A percentile compares a stretch with the other conserved stretches of the same genome.
These are phyloP conservation scores for Conus canariensis DNA, from an alignment of 2,888 invertebrate genomes.

Conservation along the genomic window DNA sequence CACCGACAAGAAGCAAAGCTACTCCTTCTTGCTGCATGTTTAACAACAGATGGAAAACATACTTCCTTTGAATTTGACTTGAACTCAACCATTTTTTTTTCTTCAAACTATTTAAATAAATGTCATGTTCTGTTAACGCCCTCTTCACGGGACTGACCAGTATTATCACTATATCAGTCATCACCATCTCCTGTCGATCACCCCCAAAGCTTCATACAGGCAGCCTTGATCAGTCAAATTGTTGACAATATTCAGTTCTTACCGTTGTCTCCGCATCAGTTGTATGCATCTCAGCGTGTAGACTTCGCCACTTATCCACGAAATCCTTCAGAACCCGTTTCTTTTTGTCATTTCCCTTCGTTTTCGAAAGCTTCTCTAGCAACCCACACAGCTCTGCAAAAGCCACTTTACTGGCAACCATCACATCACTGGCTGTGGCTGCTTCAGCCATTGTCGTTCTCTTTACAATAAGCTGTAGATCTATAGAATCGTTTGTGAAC, in stretches of 20 bases:
- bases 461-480: neutral
- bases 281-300: slow-evolving; percentile 74
- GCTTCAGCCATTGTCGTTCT: slow-evolving; percentile 44
- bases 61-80: neutral
- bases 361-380: slow-evolving; percentile 83
- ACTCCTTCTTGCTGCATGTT: too few relatives aligned
- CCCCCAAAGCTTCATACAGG: too few relatives aligned
- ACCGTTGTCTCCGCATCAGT: slow-evolving; percentile 57
- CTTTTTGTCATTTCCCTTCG: slow-evolving; percentile 78
- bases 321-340: slow-evolving; percentile 76
- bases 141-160: too few relatives aligned
- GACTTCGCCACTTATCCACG: slow-evolving; percentile 77
- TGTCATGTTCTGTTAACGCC: too few relatives aligned
- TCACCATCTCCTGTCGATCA: too few relatives aligned
- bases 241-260: neutral
- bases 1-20: too few relatives aligned
- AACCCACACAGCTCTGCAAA: slow-evolving; percentile 79
- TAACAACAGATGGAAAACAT: neutral
- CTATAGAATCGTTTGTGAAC: too few relatives aligned
- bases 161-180: too few relatives aligned
- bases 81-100: too few relatives aligned
- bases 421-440: slow-evolving; percentile 32
- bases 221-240: too few relatives aligned
- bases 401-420: slow-evolving; percentile 75
- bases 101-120: too few relatives aligned